Base-by-base conservation (phyloP, 2,797 vertebrate genomes). In the Arctocebus calabarensis region DNA sequence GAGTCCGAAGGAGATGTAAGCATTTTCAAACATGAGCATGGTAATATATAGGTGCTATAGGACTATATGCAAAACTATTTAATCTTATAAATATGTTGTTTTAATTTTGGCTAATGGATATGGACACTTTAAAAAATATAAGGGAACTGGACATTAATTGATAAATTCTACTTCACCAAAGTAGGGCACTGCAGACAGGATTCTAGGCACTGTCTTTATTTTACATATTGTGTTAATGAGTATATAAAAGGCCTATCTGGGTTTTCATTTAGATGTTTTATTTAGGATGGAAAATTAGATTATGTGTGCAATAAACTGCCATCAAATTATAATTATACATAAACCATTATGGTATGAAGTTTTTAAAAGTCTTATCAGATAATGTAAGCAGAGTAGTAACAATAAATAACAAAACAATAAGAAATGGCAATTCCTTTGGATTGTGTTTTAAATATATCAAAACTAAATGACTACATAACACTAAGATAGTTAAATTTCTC, bases 141-240 rank as follows among this genome's bases (percentile, higher is more conserved):
- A 94, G 14, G 0, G 57, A 95, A 84, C 94, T 96, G n/a, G 88
- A 85, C 43, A 0, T 22, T 90, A 96, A 94, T 91, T 40, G 95
- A 97, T 86, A 96, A 3, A 94, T 57, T 94, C 32, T 88, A 90
- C 84, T 48, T 97, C 66, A 94, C 59, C 45, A 87, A 96, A 96
- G 78, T 94, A 91, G 57, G 75, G 43, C 40, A 9, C 77, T 88
- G 75, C 20, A 86, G 68, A 91, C 45, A 96, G 78, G 79, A 95
- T 96, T 97, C 91, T 94, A 97, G 97, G 75, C 95, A 94, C 10
- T 0, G 32, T 48, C 86, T 90, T 98, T 90, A 97, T 97, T 98
- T 97, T 83, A 94, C 16, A 81, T 93, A 95, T 64, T 92, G 70
- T 94, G 83, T 88, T 97, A 91, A 96, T 96, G 88, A 97, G 89